Conservation (phyloP, 2,797 vertebrate genomes). For the Peromyscus nudipes region DNA sequence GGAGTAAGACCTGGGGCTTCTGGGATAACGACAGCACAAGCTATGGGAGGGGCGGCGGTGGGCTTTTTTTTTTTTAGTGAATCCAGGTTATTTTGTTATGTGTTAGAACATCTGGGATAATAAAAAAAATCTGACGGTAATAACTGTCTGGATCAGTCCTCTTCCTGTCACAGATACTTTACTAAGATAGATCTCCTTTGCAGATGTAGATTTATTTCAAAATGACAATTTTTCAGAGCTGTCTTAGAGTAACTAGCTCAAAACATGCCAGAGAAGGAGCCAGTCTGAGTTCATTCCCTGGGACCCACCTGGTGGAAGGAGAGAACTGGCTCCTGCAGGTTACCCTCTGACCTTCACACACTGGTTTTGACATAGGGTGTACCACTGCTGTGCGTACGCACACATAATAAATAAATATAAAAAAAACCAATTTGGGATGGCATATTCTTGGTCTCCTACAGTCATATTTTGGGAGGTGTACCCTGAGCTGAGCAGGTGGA, state of each 20-base stretch:
- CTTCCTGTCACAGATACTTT: not conserved
- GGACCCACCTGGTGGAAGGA: not conserved
- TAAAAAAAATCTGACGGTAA: not conserved
- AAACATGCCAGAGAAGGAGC: not conserved
- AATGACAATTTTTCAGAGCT: conserved; percentile 20
- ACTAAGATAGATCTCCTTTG: not conserved
- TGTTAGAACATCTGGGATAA: not conserved
- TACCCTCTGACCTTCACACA: not conserved
- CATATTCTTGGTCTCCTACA: not conserved
- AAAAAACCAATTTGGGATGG: not conserved
- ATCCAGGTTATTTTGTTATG: not conserved
- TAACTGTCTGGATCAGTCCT: not conserved
- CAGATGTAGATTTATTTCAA: conserved; percentile 32
- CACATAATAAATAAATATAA: not conserved
- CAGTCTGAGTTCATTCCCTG: not conserved
- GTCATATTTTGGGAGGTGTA: not conserved
- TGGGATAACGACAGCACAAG: not conserved
- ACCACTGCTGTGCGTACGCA: accelerated
- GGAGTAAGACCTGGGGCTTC: not conserved
- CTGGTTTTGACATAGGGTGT: not conserved
- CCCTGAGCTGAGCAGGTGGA: not conserved
- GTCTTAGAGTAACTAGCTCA: conserved; percentile 13
- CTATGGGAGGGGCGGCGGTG: not conserved
- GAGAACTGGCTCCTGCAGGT: not conserved
- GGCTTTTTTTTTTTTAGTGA: not conserved